Evolutionary conservation across 2,797 vertebrate genomes (phyloP).

Genomic region (Zenarchopterus dispar): DNA sequence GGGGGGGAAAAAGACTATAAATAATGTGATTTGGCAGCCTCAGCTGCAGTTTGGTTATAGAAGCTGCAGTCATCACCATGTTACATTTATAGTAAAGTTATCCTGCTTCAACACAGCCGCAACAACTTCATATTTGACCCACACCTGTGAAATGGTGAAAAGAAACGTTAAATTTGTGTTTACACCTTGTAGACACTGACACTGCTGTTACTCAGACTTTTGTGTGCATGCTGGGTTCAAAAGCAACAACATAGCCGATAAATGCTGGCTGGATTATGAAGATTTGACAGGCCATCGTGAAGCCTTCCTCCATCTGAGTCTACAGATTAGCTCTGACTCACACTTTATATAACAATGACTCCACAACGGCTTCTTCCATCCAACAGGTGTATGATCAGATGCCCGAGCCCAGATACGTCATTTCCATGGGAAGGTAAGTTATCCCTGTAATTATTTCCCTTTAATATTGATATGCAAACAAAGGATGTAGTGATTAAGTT

Average conservation of each 20-base stretch:
- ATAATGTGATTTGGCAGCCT: background rate
- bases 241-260: conserved; percentile 56
- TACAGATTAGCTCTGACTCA: conserved; percentile 56
- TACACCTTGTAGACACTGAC: background rate
- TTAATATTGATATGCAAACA: background rate
- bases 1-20: background rate
- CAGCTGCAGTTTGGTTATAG: too few relatives aligned
- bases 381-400: conserved; percentile 97
- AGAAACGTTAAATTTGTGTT: conserved; percentile 3
- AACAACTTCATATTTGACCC: background rate
- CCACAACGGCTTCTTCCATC: conserved; percentile 34
- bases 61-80: background rate
- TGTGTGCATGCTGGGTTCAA: conserved; percentile 21
- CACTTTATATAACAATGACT: conserved; percentile 40
- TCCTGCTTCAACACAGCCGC: background rate
- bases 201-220: conserved; percentile 14
- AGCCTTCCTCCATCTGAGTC: conserved; percentile 48
- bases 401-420: conserved; percentile 96
- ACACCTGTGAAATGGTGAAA: background rate
- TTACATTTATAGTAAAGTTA: background rate
- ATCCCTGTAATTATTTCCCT: background rate
- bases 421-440: conserved; percentile 97
- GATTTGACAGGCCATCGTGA: conserved; percentile 38
- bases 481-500: background rate
- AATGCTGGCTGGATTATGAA: conserved; percentile 57